phyloP scores from a whole-genome alignment of 2,888 invertebrate species.

The Oasisia sp. region DNA sequence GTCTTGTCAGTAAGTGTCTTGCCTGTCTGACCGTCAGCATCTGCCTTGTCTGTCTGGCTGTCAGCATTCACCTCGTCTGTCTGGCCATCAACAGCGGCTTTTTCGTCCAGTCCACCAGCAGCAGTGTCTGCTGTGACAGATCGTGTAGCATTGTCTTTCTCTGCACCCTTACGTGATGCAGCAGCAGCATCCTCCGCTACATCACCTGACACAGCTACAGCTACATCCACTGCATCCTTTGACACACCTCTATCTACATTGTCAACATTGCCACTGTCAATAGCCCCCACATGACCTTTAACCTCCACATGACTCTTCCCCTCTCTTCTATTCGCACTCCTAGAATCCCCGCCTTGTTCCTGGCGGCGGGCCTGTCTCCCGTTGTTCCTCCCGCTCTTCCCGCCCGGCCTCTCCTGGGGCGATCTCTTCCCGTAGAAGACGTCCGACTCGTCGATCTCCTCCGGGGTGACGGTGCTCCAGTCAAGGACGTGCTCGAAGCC shows the following conservation, averaged over 20 bases:
- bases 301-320: background rate
- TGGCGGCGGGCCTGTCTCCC: background rate
- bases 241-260: background rate
- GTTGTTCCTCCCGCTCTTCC: background rate
- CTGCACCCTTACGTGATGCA: background rate
- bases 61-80: too few relatives aligned
- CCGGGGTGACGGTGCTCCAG: background rate
- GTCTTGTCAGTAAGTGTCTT: too few relatives aligned
- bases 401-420: background rate
- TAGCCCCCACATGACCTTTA: background rate
- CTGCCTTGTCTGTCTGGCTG: too few relatives aligned
- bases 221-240: background rate
- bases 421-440: background rate
- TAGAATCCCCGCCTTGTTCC: background rate
- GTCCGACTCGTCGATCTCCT: background rate
- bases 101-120: background rate
- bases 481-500: background rate
- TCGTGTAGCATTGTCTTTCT: background rate
- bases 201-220: background rate
- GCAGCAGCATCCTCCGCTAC: background rate
- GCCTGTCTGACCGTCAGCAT: too few relatives aligned
- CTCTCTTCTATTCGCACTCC: background rate
- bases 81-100: too few relatives aligned
- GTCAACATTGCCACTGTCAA: background rate
- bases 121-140: background rate